These are phyloP conservation scores for Felis chaus DNA, from an alignment of 2,113 vertebrate species.

Conservation along the genomic window DNA sequence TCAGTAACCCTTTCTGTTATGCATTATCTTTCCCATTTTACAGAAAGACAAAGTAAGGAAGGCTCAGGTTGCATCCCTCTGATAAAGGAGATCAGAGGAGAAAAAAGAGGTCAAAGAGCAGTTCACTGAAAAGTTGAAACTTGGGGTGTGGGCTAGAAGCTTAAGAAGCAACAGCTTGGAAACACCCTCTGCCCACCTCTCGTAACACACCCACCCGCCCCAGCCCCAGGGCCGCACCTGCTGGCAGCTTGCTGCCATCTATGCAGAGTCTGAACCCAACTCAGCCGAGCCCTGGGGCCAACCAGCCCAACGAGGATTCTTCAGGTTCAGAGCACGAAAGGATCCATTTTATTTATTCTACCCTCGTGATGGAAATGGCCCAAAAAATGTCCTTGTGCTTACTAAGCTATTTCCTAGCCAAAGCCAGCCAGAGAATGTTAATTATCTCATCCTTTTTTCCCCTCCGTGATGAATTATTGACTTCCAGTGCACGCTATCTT, in stretches of 20 bases:
- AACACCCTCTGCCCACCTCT: not conserved
- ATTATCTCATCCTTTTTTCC: constrained; percentile 55
- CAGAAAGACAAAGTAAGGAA: not conserved
- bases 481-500: constrained; percentile 44
- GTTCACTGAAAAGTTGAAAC: not conserved
- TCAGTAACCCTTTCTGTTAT: not conserved
- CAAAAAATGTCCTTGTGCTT: constrained; percentile 39
- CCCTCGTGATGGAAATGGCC: not conserved
- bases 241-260: not conserved
- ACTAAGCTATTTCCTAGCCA: constrained; percentile 59
- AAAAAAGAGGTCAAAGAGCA: not conserved
- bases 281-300: not conserved
- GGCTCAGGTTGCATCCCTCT: not conserved
- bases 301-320: not conserved
- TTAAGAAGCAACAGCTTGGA: not conserved
- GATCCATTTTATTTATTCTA: constrained; percentile 39
- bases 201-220: fast-evolving
- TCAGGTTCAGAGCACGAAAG: not conserved
- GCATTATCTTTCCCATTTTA: not conserved
- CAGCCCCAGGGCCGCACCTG: not conserved
- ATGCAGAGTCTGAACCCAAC: not conserved
- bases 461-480: constrained; percentile 59
- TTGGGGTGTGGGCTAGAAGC: not conserved
- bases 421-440: constrained; percentile 68
- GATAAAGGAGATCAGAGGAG: not conserved